Evolutionary conservation across 2,888 invertebrate genomes (phyloP), one percentile per base, ranked within the genome.

Genomic region (Scrobipalpa costella): DNA sequence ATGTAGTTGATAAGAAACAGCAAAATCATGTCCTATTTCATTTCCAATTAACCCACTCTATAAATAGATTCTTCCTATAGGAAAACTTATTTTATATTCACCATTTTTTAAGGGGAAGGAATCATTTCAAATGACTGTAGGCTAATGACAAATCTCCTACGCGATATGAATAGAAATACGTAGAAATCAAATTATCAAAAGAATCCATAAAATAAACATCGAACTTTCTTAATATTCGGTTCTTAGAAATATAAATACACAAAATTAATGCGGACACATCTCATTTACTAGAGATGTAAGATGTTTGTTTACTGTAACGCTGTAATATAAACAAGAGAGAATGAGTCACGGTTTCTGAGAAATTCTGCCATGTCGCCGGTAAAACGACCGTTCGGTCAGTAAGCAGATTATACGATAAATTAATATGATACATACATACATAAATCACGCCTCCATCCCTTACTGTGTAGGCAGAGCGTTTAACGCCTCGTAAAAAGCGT

Each of bases 281-380:
- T 13, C 27, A n/a, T n/a, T n/a, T 1, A 15, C 7, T 27, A 55
- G 15, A n/a, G 27, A 38, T 15, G 8, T 11, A n/a, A 62, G 21
- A 49, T 21, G n/a, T 15, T 33, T 57, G 58, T 50, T 61, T 52
- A 47, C 15, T 49, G 61, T 62, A 64, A 27, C 27, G 27, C n/a
- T n/a, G n/a, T n/a, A n/a, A 64, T 52, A 40, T 61, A 62, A 60
- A 44, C 36, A 52, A 58, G 40, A 38, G 40, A 58, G 40, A 38
- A 63, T 63, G 65, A 65, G 60, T 65, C 65, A 65, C 34, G 11
- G 60, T 36, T 63, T 62, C 59, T 44, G 44, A 13, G 55, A 36
- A 52, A 6, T 15, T 27, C 1, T 7, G 13, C 38, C n/a, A 13
- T 57, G 47, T 44, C 19, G 57, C 38, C 55, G 52, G 19, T 40